Evolutionary conservation across 1,140 invertebrate genomes (phyloP).

Genomic region (Solen grandis): DNA sequence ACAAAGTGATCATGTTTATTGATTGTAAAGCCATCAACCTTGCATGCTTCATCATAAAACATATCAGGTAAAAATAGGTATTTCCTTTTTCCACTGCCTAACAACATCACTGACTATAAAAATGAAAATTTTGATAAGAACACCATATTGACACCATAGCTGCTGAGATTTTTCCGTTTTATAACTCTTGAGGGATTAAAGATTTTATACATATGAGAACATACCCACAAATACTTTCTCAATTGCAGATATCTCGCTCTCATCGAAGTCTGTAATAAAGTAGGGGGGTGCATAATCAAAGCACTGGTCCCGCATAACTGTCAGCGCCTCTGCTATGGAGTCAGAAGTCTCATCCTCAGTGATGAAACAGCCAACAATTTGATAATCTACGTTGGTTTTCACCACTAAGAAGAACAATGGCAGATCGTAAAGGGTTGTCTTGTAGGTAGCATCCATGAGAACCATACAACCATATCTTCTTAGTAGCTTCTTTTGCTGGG

Average conservation of each 20-base stretch:
- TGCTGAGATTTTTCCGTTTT: too few species aligned
- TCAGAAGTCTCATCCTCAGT: conserved; percentile 4
- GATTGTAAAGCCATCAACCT: too few species aligned
- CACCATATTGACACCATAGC: too few species aligned
- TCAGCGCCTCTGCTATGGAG: neutral
- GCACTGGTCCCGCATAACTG: neutral
- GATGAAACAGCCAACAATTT: neutral
- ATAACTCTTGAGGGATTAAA: too few species aligned
- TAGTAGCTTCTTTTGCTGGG: neutral
- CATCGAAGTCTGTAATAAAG: neutral
- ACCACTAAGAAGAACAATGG: conserved; percentile 6
- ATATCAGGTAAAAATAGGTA: too few species aligned
- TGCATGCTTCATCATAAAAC: too few species aligned
- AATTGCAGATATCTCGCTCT: conserved; percentile 4
- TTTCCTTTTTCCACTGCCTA: too few species aligned
- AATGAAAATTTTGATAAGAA: too few species aligned
- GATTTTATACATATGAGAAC: too few species aligned
- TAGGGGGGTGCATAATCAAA: neutral
- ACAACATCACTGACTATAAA: too few species aligned
- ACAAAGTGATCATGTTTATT: too few species aligned
- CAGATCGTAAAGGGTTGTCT: neutral
- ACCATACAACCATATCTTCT: conserved; percentile 1
- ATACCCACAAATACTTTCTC: neutral
- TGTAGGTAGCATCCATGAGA: neutral
- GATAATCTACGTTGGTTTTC: conserved; percentile 2